phyloP scores from a whole-genome alignment of 2,888 invertebrate species.

The Sisyra nigra region DNA sequence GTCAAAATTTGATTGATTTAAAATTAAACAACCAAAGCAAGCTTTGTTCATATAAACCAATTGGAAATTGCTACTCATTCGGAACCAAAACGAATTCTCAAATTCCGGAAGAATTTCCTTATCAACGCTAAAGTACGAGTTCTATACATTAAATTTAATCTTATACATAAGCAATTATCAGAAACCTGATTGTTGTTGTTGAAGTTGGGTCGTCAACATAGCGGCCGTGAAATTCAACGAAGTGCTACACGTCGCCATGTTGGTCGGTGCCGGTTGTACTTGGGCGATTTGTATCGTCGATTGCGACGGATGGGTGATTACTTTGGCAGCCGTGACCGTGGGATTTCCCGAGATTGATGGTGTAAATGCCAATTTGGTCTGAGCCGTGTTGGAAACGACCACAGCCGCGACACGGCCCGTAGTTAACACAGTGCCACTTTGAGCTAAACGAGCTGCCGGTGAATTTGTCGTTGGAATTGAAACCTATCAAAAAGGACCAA shows the following conservation, averaged over 20 bases:
- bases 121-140: no score
- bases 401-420: conserved; percentile 11
- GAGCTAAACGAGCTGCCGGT: conserved; percentile 8
- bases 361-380: conserved; percentile 2
- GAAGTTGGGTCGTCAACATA: conserved; percentile 23
- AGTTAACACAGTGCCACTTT: conserved; percentile 9
- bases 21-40: no score
- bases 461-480: conserved; percentile 9
- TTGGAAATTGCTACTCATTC: no score
- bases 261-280: conserved; percentile 17
- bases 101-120: no score
- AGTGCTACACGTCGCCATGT: conserved; percentile 6
- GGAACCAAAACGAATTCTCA: no score
- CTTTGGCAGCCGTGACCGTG: conserved; percentile 18
- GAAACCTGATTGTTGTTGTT: conserved; percentile 1
- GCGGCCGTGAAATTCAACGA: conserved; percentile 14
- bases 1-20: no score
- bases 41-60: no score
- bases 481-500: not conserved
- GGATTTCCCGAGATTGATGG: conserved; percentile 8
- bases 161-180: no score
- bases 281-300: conserved; percentile 25
- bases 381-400: conserved; percentile 10
- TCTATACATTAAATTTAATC: no score
- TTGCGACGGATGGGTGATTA: conserved; percentile 25